Base-by-base conservation (phyloP, 1,140 invertebrate species). In the Galleria mellonella region DNA sequence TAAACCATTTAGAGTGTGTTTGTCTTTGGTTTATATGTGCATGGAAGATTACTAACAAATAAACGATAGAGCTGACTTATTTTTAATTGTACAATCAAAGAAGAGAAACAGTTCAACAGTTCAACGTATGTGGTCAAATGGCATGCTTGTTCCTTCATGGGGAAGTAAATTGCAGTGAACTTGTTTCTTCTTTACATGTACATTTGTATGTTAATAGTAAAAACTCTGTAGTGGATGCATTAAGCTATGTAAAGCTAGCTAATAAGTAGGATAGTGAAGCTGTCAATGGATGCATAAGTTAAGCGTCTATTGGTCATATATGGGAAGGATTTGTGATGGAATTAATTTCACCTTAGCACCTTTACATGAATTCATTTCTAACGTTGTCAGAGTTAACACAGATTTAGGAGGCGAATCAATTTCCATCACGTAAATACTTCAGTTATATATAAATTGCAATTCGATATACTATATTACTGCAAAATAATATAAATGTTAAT, bases 11-110 rank as follows among this genome's bases (percentile, higher is more conserved):
- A 54, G 79, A 87, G 84, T 87, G 83, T 87, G 83, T 83, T 83
- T 85, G 84, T 83, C 83, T 78, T 78, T 81, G 63, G 72, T 77
- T 75, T 78, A 82, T 83, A 87, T 87, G 84, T 87, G 83, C 84
- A 85, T 86, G 82, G 76, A 86, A 78, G 75, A 77, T 70, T 69
- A 78, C 60, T 67, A 64, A 47, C 67, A 66, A 61, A 41, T 55
- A 7, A 30, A 40, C 10, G 33, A 33, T 40, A 23, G 2, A 23
- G 17, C 2, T 23, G 32, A 62, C 17, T 23, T 23, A 23, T 6
- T 23, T 23, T 23, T 23, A 23, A 23, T 58, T 55, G 62, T 61
- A 69, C 62, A 49, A 40, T 37, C 27, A 56, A 57, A 46, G 49
- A 55, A n/a, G 39, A 52, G 49, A 36, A 46, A 64, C 50, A 58